Evolutionary conservation across 2,797 vertebrate genomes (phyloP), one percentile per base, ranked within the genome.

Genomic region (Epinephelus coioides): DNA sequence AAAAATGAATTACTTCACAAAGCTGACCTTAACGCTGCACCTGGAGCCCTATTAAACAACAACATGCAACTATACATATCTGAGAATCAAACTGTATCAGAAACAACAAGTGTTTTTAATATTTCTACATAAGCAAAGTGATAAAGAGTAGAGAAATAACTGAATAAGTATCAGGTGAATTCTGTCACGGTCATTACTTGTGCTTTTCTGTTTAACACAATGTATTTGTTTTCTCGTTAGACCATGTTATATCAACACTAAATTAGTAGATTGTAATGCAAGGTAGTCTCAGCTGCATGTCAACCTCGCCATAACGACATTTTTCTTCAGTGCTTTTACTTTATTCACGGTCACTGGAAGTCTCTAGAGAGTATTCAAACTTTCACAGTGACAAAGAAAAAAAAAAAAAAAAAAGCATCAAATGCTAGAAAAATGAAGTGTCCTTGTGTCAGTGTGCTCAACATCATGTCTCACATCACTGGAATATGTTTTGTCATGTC

Each of bases 371-470:
- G 77, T 70, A 77, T 70, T 75, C 61, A 79, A 51, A 69, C 61
- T 50, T 72, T 65, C 78, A 67, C 30, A 55, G 46, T 81, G 62
- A 83, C 79, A 84, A 47, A 86, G 79, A 87, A 86, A 81, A 21
- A 87, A 71, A 73, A 34, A 71, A 86, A 81, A 87, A 71, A 73
- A 34, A 71, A 72, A 34, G 63, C 81, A 84, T 73, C 11, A 80
- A 72, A 88, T 73, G 64, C 65, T 55, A 85, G 38, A 54, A 87
- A 87, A 84, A 87, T 84, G 38, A 94, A 95, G 94, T 95, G 94
- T 94, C 94, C 93, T 95, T 95, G 91, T 93, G 87, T 92, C 84
- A 68, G 56, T 87, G 84, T 91, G 88, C 82, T 90, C 70, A 89
- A 86, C 75, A 43, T 86, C 71, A 55, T 76, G 68, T 81, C 14